These are phyloP conservation scores for Paelopatides confundens DNA, from an alignment of 53 echinoderm and acorn worm genomes.

Conservation along the genomic window DNA sequence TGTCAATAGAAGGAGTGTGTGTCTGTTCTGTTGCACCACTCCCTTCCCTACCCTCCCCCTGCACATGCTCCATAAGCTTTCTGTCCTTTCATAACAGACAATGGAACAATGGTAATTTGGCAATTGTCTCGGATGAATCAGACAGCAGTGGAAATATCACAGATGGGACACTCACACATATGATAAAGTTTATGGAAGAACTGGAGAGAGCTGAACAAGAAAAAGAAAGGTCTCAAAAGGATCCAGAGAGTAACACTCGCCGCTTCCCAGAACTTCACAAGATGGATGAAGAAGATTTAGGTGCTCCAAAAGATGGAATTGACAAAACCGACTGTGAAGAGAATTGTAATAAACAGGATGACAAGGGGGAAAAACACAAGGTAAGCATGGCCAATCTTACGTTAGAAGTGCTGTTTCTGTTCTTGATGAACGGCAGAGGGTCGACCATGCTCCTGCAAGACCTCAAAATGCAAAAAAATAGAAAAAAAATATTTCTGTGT, in stretches of 20 bases:
- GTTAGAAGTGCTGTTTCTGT: no score
- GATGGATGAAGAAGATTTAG: neutral
- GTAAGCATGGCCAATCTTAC: neutral
- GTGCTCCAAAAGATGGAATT: neutral
- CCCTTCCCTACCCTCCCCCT: no score
- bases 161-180: neutral
- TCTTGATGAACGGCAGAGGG: no score
- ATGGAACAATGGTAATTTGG: neutral
- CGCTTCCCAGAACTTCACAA: neutral
- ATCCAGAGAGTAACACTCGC: neutral
- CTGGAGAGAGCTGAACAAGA: neutral
- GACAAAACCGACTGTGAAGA: neutral
- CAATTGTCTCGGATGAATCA: constrained; percentile 16
- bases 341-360: neutral
- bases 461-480: no score
- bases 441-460: no score
- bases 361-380: neutral
- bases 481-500: no score
- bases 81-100: neutral
- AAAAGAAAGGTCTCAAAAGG: neutral
- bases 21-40: no score
- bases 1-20: no score
- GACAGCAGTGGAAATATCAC: neutral
- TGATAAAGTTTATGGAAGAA: constrained; percentile 14
- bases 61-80: neutral